Percentiles rank a stretch among this genome's conserved stretches.
Evolutionary conservation across 2,797 vertebrate species (phyloP).

Genomic region (Sebastes aleutianus): DNA sequence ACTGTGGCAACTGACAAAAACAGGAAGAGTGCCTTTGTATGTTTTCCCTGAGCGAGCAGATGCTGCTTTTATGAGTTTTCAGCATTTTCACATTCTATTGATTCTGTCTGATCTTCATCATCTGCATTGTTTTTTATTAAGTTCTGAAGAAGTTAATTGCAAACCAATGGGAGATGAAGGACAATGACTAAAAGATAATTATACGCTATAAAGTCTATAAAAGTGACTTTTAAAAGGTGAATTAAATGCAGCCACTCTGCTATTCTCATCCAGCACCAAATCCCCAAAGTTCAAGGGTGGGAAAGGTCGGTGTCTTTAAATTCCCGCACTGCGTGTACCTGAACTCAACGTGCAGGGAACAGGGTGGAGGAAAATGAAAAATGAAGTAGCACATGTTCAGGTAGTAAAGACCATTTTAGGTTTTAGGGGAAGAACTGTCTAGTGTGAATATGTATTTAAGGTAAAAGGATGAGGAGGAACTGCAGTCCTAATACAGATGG

Average conservation of each 20-base stretch:
- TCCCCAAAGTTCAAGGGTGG: conserved; percentile 1
- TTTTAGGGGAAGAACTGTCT: neutral
- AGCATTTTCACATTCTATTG: neutral
- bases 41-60: neutral
- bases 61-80: neutral
- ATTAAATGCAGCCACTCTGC: neutral
- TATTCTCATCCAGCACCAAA: neutral
- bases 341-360: neutral
- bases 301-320: conserved; percentile 21
- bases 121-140: neutral
- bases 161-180: neutral
- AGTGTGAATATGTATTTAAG: neutral
- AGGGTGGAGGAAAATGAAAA: neutral
- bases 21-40: neutral
- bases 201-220: neutral
- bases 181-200: neutral
- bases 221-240: neutral
- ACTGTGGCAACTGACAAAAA: neutral
- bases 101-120: neutral
- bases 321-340: neutral
- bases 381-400: neutral
- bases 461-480: neutral
- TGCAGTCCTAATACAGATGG: neutral
- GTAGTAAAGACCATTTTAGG: neutral
- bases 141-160: neutral